Evolutionary conservation across 2,888 invertebrate species (phyloP).

Genomic region (Druceiella hillmani): DNA sequence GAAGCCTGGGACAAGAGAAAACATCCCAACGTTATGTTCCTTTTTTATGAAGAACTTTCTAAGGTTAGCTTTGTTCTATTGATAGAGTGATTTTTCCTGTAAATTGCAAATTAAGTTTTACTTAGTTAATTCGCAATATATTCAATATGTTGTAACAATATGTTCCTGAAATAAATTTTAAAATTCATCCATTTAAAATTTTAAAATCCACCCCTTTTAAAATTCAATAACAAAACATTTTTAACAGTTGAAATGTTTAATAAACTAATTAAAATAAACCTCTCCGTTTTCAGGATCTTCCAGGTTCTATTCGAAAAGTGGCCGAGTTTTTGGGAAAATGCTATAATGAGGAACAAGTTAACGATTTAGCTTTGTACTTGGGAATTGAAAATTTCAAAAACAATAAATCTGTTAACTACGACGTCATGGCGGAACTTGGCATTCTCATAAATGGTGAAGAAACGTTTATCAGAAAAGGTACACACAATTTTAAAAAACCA

Average conservation of each 20-base stretch:
- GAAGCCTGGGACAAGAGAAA: slow-evolving; percentile 67
- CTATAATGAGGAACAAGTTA: slow-evolving; percentile 53
- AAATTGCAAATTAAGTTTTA: too few species aligned
- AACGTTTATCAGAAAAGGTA: slow-evolving; percentile 62
- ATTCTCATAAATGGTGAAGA: slow-evolving; percentile 54
- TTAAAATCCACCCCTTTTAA: too few species aligned
- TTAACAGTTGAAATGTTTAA: not conserved
- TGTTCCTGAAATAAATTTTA: too few species aligned
- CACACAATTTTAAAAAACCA: slow-evolving; percentile 32
- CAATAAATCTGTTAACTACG: slow-evolving; percentile 73
- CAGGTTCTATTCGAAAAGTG: slow-evolving; percentile 51
- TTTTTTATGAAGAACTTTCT: slow-evolving; percentile 77
- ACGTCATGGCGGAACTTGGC: slow-evolving; percentile 57
- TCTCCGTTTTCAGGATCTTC: slow-evolving; percentile 54
- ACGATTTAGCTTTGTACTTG: slow-evolving; percentile 62
- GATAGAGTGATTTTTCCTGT: too few species aligned
- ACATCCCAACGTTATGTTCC: slow-evolving; percentile 64
- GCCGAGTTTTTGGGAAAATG: slow-evolving; percentile 57
- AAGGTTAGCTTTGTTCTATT: too few species aligned
- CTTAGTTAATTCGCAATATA: too few species aligned
- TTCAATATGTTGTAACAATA: too few species aligned
- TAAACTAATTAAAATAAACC: too few species aligned
- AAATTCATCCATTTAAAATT: too few species aligned
- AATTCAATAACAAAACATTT: not conserved
- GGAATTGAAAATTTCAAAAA: slow-evolving; percentile 76